Evolutionary conservation across 2,888 invertebrate genomes (phyloP).

Genomic region (Chaetoderma sp.): DNA sequence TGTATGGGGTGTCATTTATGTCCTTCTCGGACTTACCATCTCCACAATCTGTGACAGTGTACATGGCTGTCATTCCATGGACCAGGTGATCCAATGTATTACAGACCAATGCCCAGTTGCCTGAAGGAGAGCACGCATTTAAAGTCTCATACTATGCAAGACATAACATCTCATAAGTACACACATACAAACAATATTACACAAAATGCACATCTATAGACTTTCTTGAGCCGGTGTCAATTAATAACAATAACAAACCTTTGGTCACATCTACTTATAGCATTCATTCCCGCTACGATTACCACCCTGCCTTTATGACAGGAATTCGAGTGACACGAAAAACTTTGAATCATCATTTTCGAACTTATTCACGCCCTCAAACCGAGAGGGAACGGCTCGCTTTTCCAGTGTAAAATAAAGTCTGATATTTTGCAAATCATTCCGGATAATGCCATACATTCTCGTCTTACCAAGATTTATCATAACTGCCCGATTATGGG

Average conservation of each 20-base stretch:
- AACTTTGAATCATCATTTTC: too few relatives aligned
- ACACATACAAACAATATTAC: neutral
- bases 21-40: neutral
- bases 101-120: conserved; percentile 28
- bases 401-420: too few relatives aligned
- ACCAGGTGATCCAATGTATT: conserved; percentile 26
- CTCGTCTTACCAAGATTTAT: too few relatives aligned
- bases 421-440: too few relatives aligned
- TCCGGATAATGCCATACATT: too few relatives aligned
- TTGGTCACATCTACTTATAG: neutral
- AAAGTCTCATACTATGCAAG: neutral
- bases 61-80: conserved; percentile 29
- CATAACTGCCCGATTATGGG: too few relatives aligned
- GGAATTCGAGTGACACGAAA: too few relatives aligned
- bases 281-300: too few relatives aligned
- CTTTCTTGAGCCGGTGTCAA: neutral
- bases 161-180: neutral
- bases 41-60: conserved; percentile 19
- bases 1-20: neutral
- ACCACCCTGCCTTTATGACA: too few relatives aligned
- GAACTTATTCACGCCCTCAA: too few relatives aligned
- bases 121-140: too few relatives aligned
- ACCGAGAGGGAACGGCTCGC: too few relatives aligned
- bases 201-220: neutral
- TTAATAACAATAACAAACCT: neutral